These are phyloP conservation scores for Leptestheria dahalacensis DNA, from an alignment of 1,140 invertebrate genomes.

Conservation along the genomic window DNA sequence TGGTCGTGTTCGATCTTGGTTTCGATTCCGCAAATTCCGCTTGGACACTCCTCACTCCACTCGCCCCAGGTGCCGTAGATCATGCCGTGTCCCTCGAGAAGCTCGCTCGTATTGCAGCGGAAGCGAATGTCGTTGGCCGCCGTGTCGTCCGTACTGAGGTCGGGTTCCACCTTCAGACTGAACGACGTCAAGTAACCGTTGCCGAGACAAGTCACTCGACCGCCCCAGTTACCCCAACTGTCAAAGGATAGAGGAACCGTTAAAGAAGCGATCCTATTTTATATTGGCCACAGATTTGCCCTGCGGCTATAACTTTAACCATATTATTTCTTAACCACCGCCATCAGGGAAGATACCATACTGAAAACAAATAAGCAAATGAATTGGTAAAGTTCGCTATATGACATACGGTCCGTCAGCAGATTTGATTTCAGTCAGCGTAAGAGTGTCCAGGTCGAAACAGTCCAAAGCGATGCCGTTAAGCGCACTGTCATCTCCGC, in stretches of 20 bases:
- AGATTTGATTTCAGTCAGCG: neutral
- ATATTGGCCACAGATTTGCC: too few species aligned
- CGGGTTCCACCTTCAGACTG: neutral
- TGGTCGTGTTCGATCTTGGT: conserved; percentile 6
- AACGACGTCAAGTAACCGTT: neutral
- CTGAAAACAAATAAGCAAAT: too few species aligned
- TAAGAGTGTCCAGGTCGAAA: neutral
- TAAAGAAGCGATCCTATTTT: too few species aligned
- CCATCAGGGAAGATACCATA: too few species aligned
- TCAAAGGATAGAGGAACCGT: too few species aligned
- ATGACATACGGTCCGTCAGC: neutral
- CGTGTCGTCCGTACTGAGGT: neutral
- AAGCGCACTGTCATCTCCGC: neutral
- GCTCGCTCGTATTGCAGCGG: neutral
- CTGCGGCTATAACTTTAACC: too few species aligned
- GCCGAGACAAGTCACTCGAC: neutral
- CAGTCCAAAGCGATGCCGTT: neutral
- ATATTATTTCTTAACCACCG: too few species aligned
- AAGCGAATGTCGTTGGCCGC: conserved; percentile 3
- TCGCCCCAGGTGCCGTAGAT: neutral
- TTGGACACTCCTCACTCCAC: conserved; percentile 4
- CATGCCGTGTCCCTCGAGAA: neutral
- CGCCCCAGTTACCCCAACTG: neutral
- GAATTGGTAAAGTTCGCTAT: too few species aligned
- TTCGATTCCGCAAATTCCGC: conserved; percentile 6